These are phyloP conservation scores for Aleiodes alternator DNA, from an alignment of 2,888 invertebrate species.

Conservation along the genomic window DNA sequence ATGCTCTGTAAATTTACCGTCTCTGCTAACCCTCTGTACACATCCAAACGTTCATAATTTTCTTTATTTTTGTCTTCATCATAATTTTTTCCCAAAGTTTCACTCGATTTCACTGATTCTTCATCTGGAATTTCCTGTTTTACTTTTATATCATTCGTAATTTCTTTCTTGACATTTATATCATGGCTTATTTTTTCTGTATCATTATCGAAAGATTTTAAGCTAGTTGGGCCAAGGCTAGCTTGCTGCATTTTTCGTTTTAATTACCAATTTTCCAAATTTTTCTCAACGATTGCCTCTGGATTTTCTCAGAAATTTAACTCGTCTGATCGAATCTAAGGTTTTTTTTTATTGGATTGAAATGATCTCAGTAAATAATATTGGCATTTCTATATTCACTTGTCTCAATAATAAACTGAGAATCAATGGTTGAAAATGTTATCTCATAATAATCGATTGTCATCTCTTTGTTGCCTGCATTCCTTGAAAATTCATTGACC, in stretches of 20 bases:
- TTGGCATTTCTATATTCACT: too few species aligned
- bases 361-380: too few species aligned
- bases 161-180: slow-evolving; percentile 65
- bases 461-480: too few species aligned
- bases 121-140: slow-evolving; percentile 36
- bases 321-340: too few species aligned
- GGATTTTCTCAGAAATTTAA: background rate
- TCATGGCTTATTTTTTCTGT: slow-evolving; percentile 44
- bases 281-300: background rate
- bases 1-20: slow-evolving; percentile 39
- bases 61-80: slow-evolving; percentile 43
- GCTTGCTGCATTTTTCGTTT: slow-evolving; percentile 67
- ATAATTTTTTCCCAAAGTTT: slow-evolving; percentile 25
- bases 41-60: slow-evolving; percentile 31
- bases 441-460: too few species aligned
- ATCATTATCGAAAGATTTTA: background rate
- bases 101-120: slow-evolving; percentile 11
- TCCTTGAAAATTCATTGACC: background rate
- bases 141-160: slow-evolving; percentile 47
- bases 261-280: background rate
- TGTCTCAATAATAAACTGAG: too few species aligned
- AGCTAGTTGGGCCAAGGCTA: slow-evolving; percentile 59
- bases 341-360: too few species aligned
- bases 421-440: too few species aligned
- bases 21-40: slow-evolving; percentile 19